Evolutionary conservation across 2,113 vertebrate genomes (phyloP), one percentile per base, ranked within the genome.

Genomic region (Glaucomys volans): DNA sequence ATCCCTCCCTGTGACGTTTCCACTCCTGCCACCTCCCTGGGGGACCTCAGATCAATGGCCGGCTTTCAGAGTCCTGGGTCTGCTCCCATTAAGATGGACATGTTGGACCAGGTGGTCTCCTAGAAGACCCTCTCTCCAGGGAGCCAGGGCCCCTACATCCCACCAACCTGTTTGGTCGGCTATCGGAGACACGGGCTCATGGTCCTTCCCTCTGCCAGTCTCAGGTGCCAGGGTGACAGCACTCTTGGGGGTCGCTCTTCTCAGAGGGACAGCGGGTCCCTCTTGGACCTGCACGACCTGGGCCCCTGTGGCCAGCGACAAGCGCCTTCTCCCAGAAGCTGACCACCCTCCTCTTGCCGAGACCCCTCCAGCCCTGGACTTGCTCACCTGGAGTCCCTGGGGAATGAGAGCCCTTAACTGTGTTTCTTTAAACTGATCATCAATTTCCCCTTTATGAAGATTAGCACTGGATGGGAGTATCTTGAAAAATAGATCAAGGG

Each of bases 401-500:
- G 93, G 64, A 92, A 87, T 77, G 22, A 93, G 95, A 90, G 66
- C 8, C 50, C 66, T 94, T 57, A 44, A 57, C 95, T 85, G 42
- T 84, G 47, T 95, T 95, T 92, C 95, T 96, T 95, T 96, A 97
- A 98, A 97, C 79, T 90, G 91, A 97, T 96, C 89, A 67, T 93
- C 97, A 96, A 74, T 97, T 96, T 97, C 92, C 77, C 47, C 75
- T 96, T 97, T 96, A 95, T 69, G 85, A 47, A 42, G 98, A 98
- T 88, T 91, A 97, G 98, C 96, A 40, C 97, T 90, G 87, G 95
- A 80, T 20, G 94, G 93, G 92, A 96, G 86, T 30, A 26, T 82
- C 95, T 97, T 98, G 96, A 98, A 98, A 98, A 98, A 97, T 93
- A 96, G 84, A 98, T 98, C 98, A 91, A 98, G 97, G 97, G 47